These are phyloP conservation scores for Diplolepis rosae DNA, from an alignment of 2,888 invertebrate genomes.

Conservation along the genomic window DNA sequence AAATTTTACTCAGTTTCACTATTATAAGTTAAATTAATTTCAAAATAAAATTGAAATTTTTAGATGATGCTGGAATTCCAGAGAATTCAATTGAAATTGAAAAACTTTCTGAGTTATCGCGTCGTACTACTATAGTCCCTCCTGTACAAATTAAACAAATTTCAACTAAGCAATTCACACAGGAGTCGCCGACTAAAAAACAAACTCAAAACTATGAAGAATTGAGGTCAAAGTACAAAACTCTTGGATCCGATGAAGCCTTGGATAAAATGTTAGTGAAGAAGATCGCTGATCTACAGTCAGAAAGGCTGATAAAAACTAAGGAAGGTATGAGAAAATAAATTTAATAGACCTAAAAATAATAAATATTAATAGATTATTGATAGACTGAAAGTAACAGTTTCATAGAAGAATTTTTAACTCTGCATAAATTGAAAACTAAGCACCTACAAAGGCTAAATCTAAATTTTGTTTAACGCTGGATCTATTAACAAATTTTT, in stretches of 20 bases:
- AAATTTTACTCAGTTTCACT: not conserved
- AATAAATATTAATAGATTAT: too few species aligned
- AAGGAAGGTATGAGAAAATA: conserved; percentile 46
- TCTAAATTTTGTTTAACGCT: too few species aligned
- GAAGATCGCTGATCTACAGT: conserved; percentile 40
- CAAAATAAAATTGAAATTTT: conserved; percentile 19
- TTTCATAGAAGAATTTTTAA: too few species aligned
- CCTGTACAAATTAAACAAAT: conserved; percentile 63
- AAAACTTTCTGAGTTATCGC: conserved; percentile 67
- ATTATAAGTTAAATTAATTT: not conserved
- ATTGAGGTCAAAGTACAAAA: conserved; percentile 57
- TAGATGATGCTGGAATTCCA: conserved; percentile 54
- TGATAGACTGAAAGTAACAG: too few species aligned
- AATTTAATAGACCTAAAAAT: too few species aligned
- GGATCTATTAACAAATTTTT: too few species aligned
- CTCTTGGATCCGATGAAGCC: conserved; percentile 43
- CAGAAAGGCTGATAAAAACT: conserved; percentile 42
- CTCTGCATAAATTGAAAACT: too few species aligned
- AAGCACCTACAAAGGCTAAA: too few species aligned
- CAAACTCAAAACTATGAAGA: conserved; percentile 55
- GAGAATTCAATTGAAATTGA: conserved; percentile 49
- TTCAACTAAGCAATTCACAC: conserved; percentile 28
- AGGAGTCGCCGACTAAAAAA: conserved; percentile 37
- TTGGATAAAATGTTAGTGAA: conserved; percentile 40
- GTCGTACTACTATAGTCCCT: conserved; percentile 74